Base-by-base conservation (phyloP, 2,888 invertebrate species). In the Seira musarum region DNA sequence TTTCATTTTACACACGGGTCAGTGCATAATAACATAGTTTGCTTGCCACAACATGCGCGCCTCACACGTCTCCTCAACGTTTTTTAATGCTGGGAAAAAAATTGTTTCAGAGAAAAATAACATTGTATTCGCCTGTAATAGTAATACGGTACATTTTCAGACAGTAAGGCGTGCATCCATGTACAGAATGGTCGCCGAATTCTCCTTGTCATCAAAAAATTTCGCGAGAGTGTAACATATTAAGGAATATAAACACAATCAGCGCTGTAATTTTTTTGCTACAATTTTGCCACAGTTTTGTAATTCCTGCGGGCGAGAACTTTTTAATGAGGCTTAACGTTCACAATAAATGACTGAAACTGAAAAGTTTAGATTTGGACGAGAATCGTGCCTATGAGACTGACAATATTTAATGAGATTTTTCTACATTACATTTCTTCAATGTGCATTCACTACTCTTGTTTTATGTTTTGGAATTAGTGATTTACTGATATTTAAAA, bases 21-120 rank as follows among this genome's bases (percentile, higher is more conserved):
- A 53, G 17, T 17, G 30, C 30, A 53, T 53, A 53, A 53, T 53
- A 53, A 17, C 53, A 53, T 53, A n/a, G 53, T 53, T 53, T 13
- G 53, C 17, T 53, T 53, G 17, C 53, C 3, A 17, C 17, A 53
- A 53, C 53, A 53, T 53, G 53, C 53, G 53, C 53, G 2, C 53
- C 53, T 53, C 53, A 53, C 53, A 53, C 53, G 53, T 53, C 53
- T 53, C 53, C 53, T 53, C 53, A 53, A 53, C 53, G 17, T n/a
- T 13, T 53, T 40, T 3, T 53, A 53, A 53, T 53, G 53, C 15
- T 53, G 53, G 17, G 53, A 53, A 53, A 53, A 53, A 53, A 53
- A 53, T 13, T 53, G 53, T 30, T 30, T 30, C 30, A 30, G 30
- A 30, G 30, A 30, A 53, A 53, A 53, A 17, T 30, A 53, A 53